phyloP scores from a whole-genome alignment of 2,888 invertebrate genomes.

The Thysanoteuthis rhombus region DNA sequence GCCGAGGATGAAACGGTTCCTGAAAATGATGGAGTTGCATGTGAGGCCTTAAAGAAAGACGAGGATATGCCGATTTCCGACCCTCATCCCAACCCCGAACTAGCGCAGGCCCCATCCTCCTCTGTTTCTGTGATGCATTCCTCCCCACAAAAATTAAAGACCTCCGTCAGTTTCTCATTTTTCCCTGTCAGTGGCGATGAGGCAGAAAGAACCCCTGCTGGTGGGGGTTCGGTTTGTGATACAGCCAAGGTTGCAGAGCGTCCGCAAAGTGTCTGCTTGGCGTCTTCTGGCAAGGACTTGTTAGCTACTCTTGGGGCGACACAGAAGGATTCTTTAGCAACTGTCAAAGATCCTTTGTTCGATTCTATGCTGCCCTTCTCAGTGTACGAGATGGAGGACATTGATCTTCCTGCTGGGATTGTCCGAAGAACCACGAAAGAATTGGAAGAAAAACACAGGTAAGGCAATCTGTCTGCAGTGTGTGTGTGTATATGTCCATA shows the following conservation, averaged over 20 bases:
- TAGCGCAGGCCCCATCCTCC: neutral
- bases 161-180: neutral
- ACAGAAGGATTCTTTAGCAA: neutral
- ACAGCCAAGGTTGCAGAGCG: neutral
- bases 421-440: slow-evolving; percentile 75
- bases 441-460: slow-evolving; percentile 73
- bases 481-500: too few species aligned
- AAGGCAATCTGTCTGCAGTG: neutral
- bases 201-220: neutral
- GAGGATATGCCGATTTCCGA: neutral
- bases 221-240: neutral
- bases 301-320: neutral
- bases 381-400: slow-evolving; percentile 73
- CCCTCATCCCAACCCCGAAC: neutral
- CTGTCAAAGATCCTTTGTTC: neutral
- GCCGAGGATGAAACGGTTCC: neutral
- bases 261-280: neutral
- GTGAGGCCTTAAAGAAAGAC: neutral
- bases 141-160: neutral
- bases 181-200: neutral
- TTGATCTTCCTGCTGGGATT: slow-evolving; percentile 77
- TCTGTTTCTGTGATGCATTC: neutral
- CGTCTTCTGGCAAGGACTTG: neutral
- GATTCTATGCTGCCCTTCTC: neutral
- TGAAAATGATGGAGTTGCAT: neutral